phyloP scores from a whole-genome alignment of 2,888 invertebrate species.

The Yponomeuta malinellus region DNA sequence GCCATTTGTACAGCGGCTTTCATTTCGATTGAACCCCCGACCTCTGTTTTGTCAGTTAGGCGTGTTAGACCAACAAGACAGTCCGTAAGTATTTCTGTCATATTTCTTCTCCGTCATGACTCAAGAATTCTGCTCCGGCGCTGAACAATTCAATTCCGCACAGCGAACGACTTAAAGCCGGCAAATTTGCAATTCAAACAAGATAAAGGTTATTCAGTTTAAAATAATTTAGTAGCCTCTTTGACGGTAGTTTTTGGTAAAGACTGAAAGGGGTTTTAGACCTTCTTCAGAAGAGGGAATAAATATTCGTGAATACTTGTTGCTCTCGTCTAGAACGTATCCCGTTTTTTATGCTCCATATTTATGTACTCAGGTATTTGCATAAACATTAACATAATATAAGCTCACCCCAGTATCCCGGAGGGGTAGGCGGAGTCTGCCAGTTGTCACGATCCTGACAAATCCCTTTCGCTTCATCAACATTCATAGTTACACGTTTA shows the following conservation, averaged over 20 bases:
- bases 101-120: not conserved
- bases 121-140: not conserved
- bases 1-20: no score
- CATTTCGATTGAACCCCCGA: no score
- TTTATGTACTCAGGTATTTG: no score
- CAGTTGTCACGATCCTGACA: no score
- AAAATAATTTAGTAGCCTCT: constrained; percentile 2
- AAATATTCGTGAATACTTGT: not conserved
- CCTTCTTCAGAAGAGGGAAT: not conserved
- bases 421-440: no score
- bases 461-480: no score
- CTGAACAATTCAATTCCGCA: constrained; percentile 8
- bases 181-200: constrained; percentile 11
- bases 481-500: no score
- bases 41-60: no score
- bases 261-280: not conserved
- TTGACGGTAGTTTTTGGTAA: constrained; percentile 6
- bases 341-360: no score
- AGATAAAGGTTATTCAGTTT: constrained; percentile 11
- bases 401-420: no score
- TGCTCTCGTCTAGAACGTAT: not conserved
- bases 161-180: constrained; percentile 5
- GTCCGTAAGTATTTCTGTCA: not conserved
- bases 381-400: no score
- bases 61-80: no score